Conservation (phyloP, 2,113 vertebrate genomes). For the Prionailurus bengalensis region DNA sequence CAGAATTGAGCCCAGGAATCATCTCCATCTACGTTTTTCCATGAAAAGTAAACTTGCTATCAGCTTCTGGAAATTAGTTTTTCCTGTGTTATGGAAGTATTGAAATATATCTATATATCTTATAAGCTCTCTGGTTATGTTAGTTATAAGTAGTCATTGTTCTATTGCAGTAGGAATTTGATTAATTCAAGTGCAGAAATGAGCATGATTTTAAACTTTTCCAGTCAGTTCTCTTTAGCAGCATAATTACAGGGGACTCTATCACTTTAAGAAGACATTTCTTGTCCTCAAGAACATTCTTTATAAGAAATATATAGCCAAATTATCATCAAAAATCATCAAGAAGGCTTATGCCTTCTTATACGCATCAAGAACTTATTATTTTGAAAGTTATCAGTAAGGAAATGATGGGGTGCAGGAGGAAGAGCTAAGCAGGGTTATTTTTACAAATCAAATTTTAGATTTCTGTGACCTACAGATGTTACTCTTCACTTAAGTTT, state of each 20-base stretch:
- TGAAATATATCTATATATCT: not conserved
- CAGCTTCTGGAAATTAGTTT: not conserved
- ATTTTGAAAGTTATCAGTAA: not conserved
- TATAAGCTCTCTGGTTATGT: not conserved
- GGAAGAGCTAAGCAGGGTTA: not conserved
- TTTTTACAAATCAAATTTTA: constrained; percentile 45
- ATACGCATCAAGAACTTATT: not conserved
- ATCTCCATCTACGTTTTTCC: not conserved
- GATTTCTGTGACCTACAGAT: not conserved
- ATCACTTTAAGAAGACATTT: not conserved
- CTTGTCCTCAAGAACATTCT: not conserved
- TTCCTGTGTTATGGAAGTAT: not conserved
- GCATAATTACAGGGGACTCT: not conserved
- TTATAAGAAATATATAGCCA: not conserved
- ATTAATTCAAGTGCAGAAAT: not conserved
- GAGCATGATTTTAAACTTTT: not conserved
- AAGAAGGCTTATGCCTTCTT: not conserved
- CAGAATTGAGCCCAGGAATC: not conserved
- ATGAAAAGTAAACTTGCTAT: not conserved
- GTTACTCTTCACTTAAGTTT: not conserved
- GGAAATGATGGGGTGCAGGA: not conserved
- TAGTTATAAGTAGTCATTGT: not conserved
- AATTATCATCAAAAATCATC: not conserved
- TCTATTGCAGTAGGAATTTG: not conserved
- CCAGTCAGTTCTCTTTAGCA: not conserved